Base-by-base conservation (phyloP, 2,113 vertebrate genomes). In the Shinisaurus crocodilurus region DNA sequence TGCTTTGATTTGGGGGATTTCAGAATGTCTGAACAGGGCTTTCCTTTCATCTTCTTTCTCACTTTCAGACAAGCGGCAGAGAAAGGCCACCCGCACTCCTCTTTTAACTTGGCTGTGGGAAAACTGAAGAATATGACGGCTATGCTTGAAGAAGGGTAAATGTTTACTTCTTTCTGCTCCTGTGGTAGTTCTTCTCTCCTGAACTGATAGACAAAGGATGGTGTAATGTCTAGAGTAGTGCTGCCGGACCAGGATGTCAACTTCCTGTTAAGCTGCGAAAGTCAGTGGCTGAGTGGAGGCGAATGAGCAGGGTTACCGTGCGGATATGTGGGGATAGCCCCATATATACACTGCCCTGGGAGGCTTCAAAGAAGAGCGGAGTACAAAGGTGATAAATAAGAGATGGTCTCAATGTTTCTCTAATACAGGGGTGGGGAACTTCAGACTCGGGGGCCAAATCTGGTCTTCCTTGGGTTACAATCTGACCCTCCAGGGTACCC, bases 31-130 rank as follows among this genome's bases (percentile, higher is more conserved):
- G 20, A 25, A 27, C 18, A 40, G n/a, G n/a, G 18, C 6, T 77
- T 77, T 25, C 86, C 23, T 76, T 37, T 85, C 23, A 63, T 45
- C 77, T 13, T 90, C 88, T 13, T 76, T 79, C 57, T 88, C n/a
- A n/a, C n/a, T 63, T 88, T 32, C 23, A 96, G 96, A 93, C 65
- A 88, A 92, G 96, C 95, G 74, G 95, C 94, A 0, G 82, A 81
- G 54, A 92, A 94, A 79, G 92, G 92, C 84, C 95, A 97, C 63
- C 93, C 93, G 0, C 86, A 85, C 1, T 93, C 94, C 45, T 95
- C 96, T 92, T 97, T 96, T 93, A 95, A 94, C 50, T 81, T 97
- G 76, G 93, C 88, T 0, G 48, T 96, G 81, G 94, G 94, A 37
- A 92, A 94, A 70, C 92, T 95, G 87, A 96, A 92, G 88, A 97